Percentiles rank a stretch among this genome's conserved stretches.
phyloP scores from a whole-genome alignment of 2,113 vertebrate genomes.

The Zapornia atra region DNA sequence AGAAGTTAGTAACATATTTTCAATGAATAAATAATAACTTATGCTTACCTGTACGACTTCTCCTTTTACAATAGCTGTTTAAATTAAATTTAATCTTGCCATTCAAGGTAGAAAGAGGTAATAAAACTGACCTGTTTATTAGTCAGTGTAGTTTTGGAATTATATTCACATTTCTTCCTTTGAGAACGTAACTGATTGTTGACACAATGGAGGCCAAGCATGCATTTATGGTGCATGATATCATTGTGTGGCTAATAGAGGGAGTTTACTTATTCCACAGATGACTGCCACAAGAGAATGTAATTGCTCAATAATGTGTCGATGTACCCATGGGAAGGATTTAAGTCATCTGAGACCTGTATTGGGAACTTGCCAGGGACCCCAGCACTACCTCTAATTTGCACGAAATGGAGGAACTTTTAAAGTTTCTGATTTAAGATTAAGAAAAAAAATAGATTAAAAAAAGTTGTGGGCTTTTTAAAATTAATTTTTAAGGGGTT shows the following conservation, averaged over 20 bases:
- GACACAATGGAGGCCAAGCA: constrained; percentile 54
- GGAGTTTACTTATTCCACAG: constrained; percentile 58
- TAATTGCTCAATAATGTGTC: constrained; percentile 64
- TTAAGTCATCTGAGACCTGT: constrained; percentile 53
- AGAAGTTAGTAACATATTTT: not conserved
- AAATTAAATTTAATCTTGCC: not conserved
- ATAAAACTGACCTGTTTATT: not conserved
- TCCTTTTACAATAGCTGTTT: not conserved
- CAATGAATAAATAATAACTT: not conserved
- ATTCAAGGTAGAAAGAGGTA: not conserved
- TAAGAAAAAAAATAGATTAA: not conserved
- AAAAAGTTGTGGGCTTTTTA: not conserved
- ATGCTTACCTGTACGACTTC: not conserved
- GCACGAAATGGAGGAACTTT: not conserved
- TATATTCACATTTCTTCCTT: not conserved
- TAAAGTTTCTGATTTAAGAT: not conserved
- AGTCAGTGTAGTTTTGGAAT: not conserved
- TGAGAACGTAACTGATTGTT: constrained; percentile 30
- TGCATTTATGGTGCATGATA: constrained; percentile 55
- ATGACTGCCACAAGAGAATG: constrained; percentile 69
- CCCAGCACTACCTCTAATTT: not conserved
- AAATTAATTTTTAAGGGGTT: not conserved
- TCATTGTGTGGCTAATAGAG: constrained; percentile 42
- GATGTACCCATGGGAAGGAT: constrained; percentile 49
- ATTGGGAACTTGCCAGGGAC: constrained; percentile 46